Evolutionary conservation across 2,797 vertebrate genomes (phyloP).

Genomic region (Clamator glandarius): DNA sequence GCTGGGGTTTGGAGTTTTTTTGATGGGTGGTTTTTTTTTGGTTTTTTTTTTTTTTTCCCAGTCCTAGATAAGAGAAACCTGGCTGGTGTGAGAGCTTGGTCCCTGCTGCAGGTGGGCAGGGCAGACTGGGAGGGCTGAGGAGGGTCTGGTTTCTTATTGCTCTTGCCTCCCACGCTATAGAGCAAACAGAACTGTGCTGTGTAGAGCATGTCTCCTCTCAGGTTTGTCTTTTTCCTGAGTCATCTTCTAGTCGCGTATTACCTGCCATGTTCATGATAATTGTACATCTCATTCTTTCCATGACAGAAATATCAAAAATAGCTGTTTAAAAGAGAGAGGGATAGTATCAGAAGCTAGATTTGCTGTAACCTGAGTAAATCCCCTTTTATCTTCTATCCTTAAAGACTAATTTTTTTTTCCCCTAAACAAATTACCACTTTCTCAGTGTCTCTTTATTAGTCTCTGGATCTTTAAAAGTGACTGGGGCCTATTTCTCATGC

Average conservation of each 20-base stretch:
- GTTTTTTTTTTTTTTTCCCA: background rate
- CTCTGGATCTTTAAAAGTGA: background rate
- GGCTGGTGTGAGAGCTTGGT: background rate
- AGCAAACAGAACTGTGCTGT: rapidly evolving
- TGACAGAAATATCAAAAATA: background rate
- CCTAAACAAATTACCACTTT: background rate
- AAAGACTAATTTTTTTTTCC: background rate
- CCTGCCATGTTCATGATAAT: background rate
- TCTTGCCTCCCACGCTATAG: rapidly evolving
- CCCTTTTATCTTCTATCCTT: background rate
- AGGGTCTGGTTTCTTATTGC: background rate
- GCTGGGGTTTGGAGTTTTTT: no score
- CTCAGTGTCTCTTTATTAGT: background rate
- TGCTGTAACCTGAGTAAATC: background rate
- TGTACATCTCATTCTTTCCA: background rate
- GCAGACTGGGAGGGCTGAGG: background rate
- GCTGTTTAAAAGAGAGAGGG: background rate
- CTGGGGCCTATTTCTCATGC: background rate
- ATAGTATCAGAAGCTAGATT: no score
- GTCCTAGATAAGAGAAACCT: background rate
- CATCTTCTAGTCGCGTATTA: background rate
- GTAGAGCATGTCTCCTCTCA: background rate
- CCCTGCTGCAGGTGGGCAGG: rapidly evolving
- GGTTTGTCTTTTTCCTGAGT: background rate
- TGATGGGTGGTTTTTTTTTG: background rate